Base-by-base conservation (phyloP, 2,797 vertebrate genomes). In the Petrocephalus schoutedeni region DNA sequence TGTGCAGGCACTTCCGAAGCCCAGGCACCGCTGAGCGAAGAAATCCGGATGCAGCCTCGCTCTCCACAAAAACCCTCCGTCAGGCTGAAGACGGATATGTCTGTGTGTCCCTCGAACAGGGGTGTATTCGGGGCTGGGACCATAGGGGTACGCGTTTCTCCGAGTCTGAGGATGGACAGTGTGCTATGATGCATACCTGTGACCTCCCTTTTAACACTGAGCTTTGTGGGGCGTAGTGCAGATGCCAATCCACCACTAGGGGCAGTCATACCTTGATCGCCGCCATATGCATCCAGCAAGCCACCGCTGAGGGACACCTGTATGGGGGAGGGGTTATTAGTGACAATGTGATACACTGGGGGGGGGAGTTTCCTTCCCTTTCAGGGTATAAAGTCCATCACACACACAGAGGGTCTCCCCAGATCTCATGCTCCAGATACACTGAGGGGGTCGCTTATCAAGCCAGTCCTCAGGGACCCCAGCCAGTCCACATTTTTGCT, bases 241-340 rank as follows among this genome's bases (percentile, higher is more conserved):
- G 95, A 96, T 92, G 96, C 96, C 93, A 97, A 95, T 94, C 96
- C 95, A 95, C 95, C 95, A 91, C 95, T 97, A 95, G 95, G 91
- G 93, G 95, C 89, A 91, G 96, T 95, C 95, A 97, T 97, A 95
- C 96, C 96, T 95, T 95, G 97, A 92, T 99, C 97, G 91, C 93
- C 95, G 92, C 95, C 96, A 93, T 98, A 99, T 88, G 97, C 90
- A 92, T 99, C 97, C 97, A 99, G 95, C 97, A 99, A 97, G 93
- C 94, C 97, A 93, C 95, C 95, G 91, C 96, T 97, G 90, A 99
- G 94, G 90, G 93, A 94, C 89, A 93, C 91, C 92, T 97, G 82
- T 85, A 82, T 67, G 59, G 90, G 57, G 90, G 59, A 49, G 28
- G 54, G 86, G 32, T 0, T 36, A 36, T 45, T 45, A 51, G 32